Conservation (phyloP, 2,888 invertebrate species). For the Oscheius onirici region DNA sequence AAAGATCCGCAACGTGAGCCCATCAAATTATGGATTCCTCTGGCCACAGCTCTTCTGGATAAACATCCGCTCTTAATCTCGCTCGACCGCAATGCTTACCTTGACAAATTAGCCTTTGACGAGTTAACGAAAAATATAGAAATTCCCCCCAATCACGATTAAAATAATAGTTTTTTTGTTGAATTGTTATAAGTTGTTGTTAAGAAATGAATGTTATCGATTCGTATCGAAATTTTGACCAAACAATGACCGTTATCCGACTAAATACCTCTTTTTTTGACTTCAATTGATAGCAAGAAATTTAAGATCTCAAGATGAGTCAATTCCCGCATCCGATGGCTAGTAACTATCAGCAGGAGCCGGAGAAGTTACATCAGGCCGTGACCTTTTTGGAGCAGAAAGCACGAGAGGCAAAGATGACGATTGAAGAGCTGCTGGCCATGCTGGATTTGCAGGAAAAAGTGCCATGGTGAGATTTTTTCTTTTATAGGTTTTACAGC, state of each 20-base stretch:
- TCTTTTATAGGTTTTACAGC: too few relatives aligned
- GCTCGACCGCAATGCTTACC: slow-evolving; percentile 57
- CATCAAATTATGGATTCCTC: slow-evolving; percentile 65
- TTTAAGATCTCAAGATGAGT: slow-evolving; percentile 7
- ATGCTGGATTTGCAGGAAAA: slow-evolving; percentile 57
- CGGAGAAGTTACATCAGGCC: slow-evolving; percentile 29
- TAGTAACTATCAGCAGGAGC: slow-evolving; percentile 4
- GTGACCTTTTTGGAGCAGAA: slow-evolving; percentile 42
- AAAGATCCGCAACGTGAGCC: slow-evolving; percentile 59
- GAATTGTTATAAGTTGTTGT: slow-evolving; percentile 3
- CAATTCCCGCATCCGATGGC: slow-evolving; percentile 11
- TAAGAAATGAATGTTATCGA: background rate
- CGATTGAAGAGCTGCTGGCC: slow-evolving; percentile 51
- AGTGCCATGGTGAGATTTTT: slow-evolving; percentile 46
- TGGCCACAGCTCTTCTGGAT: slow-evolving; percentile 67
- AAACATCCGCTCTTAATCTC: slow-evolving; percentile 64
- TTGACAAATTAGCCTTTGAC: slow-evolving; percentile 55
- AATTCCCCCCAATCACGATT: slow-evolving; percentile 58
- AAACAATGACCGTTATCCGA: too few relatives aligned
- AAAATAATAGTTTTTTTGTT: slow-evolving; percentile 9
- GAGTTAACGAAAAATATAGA: slow-evolving; percentile 56
- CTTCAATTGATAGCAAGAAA: too few relatives aligned
- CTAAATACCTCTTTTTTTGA: too few relatives aligned
- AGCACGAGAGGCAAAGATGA: slow-evolving; percentile 49
- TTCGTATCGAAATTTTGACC: too few relatives aligned